These are phyloP conservation scores for Pangasius macronema DNA, from an alignment of 2,797 vertebrate genomes.

Conservation along the genomic window DNA sequence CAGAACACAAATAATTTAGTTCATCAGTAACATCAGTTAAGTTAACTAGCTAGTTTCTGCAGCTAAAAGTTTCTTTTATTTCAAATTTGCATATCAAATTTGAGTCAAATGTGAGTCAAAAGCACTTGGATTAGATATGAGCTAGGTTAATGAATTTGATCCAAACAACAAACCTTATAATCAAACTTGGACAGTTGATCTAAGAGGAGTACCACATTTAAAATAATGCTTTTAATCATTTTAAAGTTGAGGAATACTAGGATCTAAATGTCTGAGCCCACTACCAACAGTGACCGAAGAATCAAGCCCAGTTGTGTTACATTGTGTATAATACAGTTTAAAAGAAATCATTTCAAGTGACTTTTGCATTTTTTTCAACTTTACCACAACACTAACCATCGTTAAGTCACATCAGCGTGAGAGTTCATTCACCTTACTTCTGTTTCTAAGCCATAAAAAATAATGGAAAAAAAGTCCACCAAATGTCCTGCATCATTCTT, in stretches of 20 bases:
- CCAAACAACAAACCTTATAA: background rate
- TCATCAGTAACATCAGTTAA: background rate
- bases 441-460: background rate
- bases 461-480: background rate
- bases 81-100: too few species aligned
- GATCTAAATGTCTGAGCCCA: background rate
- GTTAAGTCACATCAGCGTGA: background rate
- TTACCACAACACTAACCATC: background rate
- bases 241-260: too few species aligned
- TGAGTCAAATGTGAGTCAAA: too few species aligned
- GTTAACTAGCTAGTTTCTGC: background rate
- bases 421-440: background rate
- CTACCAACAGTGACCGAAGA: background rate
- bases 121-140: background rate
- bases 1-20: background rate
- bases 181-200: background rate
- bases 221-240: background rate
- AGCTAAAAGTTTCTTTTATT: background rate
- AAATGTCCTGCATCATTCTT: background rate
- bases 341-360: too few species aligned
- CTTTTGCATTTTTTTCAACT: too few species aligned
- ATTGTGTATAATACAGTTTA: background rate
- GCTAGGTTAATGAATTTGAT: background rate
- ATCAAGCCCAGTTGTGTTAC: background rate
- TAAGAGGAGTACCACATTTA: background rate